Base-by-base conservation (phyloP, 2,113 vertebrate species). In the Malurus cyaneus region DNA sequence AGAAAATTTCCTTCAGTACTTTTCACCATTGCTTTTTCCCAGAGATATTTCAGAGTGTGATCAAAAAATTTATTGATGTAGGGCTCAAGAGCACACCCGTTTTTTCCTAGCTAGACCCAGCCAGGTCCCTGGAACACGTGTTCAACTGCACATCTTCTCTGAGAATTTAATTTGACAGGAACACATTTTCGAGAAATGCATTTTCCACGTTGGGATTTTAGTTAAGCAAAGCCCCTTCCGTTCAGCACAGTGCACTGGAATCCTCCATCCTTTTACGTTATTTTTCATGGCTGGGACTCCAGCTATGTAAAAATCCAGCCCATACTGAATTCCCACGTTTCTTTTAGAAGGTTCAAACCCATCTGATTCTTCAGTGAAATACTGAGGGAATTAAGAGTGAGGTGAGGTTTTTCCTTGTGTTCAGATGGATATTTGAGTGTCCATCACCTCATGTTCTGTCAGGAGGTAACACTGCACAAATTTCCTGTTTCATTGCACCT, bases 381-480 rank as follows among this genome's bases (percentile, higher is more conserved):
- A 0, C 65, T 64, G 34, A 64, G 2, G 9, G 3, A 1, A 3
- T 76, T 28, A 77, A 67, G 17, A 74, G 25, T 21, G 4, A 62
- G 46, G 44, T 29, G 2, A 47, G 39, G 2, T 3, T 42, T 79
- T 79, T 54, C 7, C 12, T 82, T 49, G 17, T 32, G 20, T 65
- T 77, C 56, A 49, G 18, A 26, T 26, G 41, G 29, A 15, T 2
- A 15, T 56, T 47, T 47, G 23, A 70, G 28, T 15, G 8, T 7
- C 19, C 29, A 8, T 23, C 65, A 12, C 9, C 23, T 28, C 0
- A 0, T 28, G 12, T 52, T 32, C 28, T 46, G 23, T 52, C 44
- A 9, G 1, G 29, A 57, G 9, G 9, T 12, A n/a, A 1, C 16
- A 39, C 3, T 53, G 21, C 8, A 61, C 9, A 76, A 66, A 42